Evolutionary conservation across 2,113 vertebrate species (phyloP).

Genomic region (Nerophis lumbriciformis): DNA sequence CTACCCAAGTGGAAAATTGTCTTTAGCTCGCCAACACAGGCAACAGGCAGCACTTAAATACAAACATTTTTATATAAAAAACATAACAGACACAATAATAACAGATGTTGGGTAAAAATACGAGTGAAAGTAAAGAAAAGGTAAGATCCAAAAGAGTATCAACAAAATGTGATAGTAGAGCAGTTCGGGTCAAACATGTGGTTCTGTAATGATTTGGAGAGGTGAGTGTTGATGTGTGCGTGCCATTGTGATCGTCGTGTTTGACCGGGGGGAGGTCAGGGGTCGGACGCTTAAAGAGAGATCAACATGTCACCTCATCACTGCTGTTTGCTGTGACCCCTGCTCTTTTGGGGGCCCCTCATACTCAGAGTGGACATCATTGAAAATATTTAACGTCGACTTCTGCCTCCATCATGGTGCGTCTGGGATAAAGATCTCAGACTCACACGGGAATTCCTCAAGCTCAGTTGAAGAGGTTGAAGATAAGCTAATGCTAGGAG

Average conservation of each 20-base stretch:
- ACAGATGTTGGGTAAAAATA: too few species aligned
- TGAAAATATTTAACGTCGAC: constrained; percentile 15
- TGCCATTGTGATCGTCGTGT: constrained; percentile 25
- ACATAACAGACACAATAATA: too few species aligned
- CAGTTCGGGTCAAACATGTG: too few species aligned
- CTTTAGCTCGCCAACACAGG: too few species aligned
- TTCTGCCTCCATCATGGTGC: background rate
- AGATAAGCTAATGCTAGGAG: background rate
- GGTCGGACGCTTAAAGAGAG: constrained; percentile 38
- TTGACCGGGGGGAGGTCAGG: constrained; percentile 26
- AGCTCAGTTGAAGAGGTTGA: background rate
- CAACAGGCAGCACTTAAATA: too few species aligned
- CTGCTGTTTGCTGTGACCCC: constrained; percentile 27
- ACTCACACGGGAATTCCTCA: background rate
- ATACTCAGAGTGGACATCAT: constrained; percentile 15
- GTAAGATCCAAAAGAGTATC: too few species aligned
- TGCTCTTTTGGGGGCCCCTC: constrained; percentile 9
- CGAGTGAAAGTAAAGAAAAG: too few species aligned
- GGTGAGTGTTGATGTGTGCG: constrained; percentile 33
- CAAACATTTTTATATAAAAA: too few species aligned
- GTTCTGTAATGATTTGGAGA: constrained; percentile 29
- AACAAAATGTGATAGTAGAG: too few species aligned
- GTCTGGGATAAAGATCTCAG: background rate
- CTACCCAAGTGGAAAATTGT: too few species aligned
- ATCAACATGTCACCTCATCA: constrained; percentile 54